Evolutionary conservation across 1,140 invertebrate genomes (phyloP).

Genomic region (Rhagoletis zephyria): DNA sequence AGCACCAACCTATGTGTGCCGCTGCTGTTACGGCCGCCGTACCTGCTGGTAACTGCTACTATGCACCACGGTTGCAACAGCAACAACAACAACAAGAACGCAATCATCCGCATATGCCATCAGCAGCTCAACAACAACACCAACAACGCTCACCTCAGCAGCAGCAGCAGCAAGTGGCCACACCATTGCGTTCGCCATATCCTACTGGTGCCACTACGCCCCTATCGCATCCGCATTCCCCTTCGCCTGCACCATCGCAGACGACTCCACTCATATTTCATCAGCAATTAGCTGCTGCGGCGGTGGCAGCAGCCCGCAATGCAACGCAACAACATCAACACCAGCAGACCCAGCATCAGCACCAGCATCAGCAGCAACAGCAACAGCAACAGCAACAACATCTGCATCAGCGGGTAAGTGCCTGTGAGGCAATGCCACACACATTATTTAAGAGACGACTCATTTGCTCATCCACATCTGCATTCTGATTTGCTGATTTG

Average conservation of each 20-base stretch:
- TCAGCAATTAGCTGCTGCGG: slow-evolving; percentile 38
- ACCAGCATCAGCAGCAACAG: slow-evolving; percentile 55
- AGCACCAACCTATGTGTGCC: slow-evolving; percentile 60
- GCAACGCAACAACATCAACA: slow-evolving; percentile 59
- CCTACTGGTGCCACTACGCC: slow-evolving; percentile 1
- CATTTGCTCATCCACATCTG: background rate
- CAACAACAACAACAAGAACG: slow-evolving; percentile 12
- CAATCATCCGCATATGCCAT: slow-evolving; percentile 60
- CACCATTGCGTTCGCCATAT: slow-evolving; percentile 46
- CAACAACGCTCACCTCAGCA: slow-evolving; percentile 14
- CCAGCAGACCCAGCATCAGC: slow-evolving; percentile 42
- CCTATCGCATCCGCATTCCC: slow-evolving; percentile 26
- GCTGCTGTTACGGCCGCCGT: background rate
- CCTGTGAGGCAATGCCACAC: background rate
- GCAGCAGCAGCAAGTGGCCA: slow-evolving; percentile 30
- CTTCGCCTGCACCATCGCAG: background rate
- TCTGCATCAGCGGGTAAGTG: slow-evolving; percentile 54
- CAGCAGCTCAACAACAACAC: slow-evolving; percentile 19
- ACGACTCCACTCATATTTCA: slow-evolving; percentile 10
- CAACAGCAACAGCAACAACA: slow-evolving; percentile 56
- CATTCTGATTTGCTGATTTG: slow-evolving; percentile 40
- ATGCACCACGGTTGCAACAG: slow-evolving; percentile 50
- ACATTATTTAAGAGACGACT: background rate
- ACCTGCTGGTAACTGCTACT: slow-evolving; percentile 54
- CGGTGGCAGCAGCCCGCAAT: slow-evolving; percentile 57